A percentile compares a stretch with the other conserved stretches of the same genome.
These are phyloP conservation scores for Pheosia gnoma DNA, from an alignment of 2,888 invertebrate species.

Conservation along the genomic window DNA sequence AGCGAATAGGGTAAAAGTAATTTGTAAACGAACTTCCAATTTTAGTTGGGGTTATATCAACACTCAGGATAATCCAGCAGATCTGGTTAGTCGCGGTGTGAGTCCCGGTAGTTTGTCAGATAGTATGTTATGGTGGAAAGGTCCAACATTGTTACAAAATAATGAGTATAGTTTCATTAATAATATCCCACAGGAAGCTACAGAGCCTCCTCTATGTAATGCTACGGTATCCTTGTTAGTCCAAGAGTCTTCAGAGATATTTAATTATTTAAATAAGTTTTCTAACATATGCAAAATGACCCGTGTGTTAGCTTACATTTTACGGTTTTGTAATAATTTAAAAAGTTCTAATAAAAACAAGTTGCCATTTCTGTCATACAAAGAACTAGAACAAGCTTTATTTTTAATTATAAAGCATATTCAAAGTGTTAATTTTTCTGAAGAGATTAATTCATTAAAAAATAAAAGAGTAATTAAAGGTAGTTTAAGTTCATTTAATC, in stretches of 20 bases:
- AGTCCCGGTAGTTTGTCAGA: slow-evolving; percentile 8
- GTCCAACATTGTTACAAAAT: background rate
- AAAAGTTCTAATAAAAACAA: slow-evolving; percentile 10
- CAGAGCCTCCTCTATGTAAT: background rate
- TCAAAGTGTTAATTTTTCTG: slow-evolving; percentile 19
- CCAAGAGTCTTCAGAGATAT: background rate
- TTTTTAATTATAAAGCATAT: slow-evolving; percentile 18
- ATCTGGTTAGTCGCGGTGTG: slow-evolving; percentile 16
- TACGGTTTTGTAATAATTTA: slow-evolving; percentile 19
- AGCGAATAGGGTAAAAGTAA: slow-evolving; percentile 18
- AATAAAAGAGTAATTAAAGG: slow-evolving; percentile 10
- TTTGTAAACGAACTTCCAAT: slow-evolving; percentile 7
- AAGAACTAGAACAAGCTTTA: slow-evolving; percentile 12
- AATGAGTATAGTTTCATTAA: background rate
- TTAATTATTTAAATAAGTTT: slow-evolving; percentile 12
- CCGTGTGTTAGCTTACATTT: slow-evolving; percentile 18
- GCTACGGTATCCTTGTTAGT: slow-evolving; percentile 4
- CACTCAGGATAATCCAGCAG: slow-evolving; percentile 19
- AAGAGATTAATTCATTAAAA: slow-evolving; percentile 15
- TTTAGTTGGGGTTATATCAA: slow-evolving; percentile 20
- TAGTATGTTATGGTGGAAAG: slow-evolving; percentile 11
- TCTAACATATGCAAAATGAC: slow-evolving; percentile 26
- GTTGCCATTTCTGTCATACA: slow-evolving; percentile 4
- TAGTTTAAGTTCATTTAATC: slow-evolving; percentile 17
- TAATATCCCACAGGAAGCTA: background rate